Percentiles rank a stretch among this genome's conserved stretches.
Conservation (phyloP, 2,113 vertebrate genomes). For the Physeter macrocephalus region DNA sequence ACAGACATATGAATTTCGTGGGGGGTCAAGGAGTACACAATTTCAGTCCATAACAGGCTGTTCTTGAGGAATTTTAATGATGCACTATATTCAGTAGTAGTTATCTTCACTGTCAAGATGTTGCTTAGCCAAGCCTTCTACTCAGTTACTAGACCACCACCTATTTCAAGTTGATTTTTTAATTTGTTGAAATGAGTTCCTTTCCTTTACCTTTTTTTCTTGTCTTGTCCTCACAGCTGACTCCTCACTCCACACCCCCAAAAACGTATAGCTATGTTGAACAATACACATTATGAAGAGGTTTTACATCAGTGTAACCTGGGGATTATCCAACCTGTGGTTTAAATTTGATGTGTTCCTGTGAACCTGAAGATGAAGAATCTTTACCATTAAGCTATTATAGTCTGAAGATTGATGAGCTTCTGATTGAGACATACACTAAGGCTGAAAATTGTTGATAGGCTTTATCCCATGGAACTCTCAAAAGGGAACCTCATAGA, state of each 20-base stretch:
- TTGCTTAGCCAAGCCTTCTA: not conserved
- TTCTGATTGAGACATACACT: slow-evolving; percentile 47
- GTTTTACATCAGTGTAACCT: slow-evolving; percentile 22
- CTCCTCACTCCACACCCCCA: accelerated
- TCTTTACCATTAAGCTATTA: slow-evolving; percentile 56
- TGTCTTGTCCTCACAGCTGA: not conserved
- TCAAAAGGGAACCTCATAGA: not conserved
- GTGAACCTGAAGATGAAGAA: slow-evolving; percentile 65
- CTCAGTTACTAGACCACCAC: not conserved
- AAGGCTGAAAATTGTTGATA: not conserved
- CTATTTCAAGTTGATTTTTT: not conserved
- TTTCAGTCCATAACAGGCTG: not conserved
- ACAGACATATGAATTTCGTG: not conserved
- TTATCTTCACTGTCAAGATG: accelerated
- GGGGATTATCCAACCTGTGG: not conserved
- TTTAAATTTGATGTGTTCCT: slow-evolving; percentile 50
- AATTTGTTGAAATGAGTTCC: not conserved
- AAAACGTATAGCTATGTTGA: not conserved
- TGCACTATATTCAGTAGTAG: accelerated
- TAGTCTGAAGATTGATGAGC: slow-evolving; percentile 36
- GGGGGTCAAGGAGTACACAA: not conserved
- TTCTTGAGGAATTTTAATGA: not conserved
- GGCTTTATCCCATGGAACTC: not conserved
- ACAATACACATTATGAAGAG: not conserved
- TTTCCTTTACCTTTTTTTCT: not conserved